Evolutionary conservation across 1,140 invertebrate genomes (phyloP).

Genomic region (Cryptotermes secundus): DNA sequence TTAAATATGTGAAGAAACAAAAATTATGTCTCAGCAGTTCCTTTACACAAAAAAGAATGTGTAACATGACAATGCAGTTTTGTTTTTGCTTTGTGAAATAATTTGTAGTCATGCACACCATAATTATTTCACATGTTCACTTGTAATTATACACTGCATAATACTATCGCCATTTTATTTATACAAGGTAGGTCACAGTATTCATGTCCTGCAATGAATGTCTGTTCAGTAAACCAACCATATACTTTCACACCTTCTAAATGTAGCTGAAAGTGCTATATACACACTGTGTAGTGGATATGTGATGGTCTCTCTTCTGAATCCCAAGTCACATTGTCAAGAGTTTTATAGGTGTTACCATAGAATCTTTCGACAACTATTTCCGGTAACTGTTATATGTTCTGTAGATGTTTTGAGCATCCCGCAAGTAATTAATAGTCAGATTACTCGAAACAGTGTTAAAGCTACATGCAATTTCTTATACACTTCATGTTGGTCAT

Average conservation of each 20-base stretch:
- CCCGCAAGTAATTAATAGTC: not conserved
- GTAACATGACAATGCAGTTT: not conserved
- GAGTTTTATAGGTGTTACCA: no score
- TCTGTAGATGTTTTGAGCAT: not conserved
- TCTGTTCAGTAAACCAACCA: slow-evolving; percentile 15
- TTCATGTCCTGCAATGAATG: slow-evolving; percentile 11
- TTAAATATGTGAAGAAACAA: not conserved
- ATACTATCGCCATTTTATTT: slow-evolving; percentile 21
- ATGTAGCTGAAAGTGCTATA: slow-evolving; percentile 24
- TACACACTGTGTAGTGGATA: not conserved
- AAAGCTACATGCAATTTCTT: not conserved
- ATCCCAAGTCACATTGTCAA: not conserved
- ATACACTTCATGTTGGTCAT: not conserved
- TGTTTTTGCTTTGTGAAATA: not conserved
- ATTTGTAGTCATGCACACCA: slow-evolving; percentile 11
- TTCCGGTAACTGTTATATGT: not conserved
- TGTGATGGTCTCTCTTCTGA: not conserved
- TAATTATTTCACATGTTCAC: slow-evolving; percentile 23
- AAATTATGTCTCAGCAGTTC: not conserved
- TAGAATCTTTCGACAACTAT: not conserved
- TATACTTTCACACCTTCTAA: not conserved
- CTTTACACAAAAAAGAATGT: not conserved
- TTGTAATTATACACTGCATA: slow-evolving; percentile 16
- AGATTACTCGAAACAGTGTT: not conserved
- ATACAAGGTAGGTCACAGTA: slow-evolving; percentile 18